Evolutionary conservation across 2,888 invertebrate genomes (phyloP).

Genomic region (Pogonocherus hispidulus): DNA sequence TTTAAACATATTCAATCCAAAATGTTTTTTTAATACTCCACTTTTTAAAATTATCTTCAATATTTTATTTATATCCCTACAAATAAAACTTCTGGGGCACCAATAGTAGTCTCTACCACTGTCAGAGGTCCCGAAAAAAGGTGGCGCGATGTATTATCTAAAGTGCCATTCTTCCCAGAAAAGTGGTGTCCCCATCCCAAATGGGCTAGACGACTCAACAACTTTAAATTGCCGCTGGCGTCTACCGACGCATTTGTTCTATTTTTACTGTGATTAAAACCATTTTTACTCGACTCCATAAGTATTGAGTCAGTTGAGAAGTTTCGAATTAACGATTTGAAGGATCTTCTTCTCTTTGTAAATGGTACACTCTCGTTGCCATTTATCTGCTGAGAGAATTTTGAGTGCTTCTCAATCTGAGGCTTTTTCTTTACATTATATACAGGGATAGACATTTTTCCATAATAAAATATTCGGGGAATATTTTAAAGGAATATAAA

Average conservation of each 20-base stretch:
- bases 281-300: background rate
- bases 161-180: constrained; percentile 21
- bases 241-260: constrained; percentile 37
- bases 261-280: constrained; percentile 39
- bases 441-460: too few relatives aligned
- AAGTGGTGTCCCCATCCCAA: constrained; percentile 1
- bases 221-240: constrained; percentile 42
- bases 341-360: too few relatives aligned
- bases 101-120: background rate
- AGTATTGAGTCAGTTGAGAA: background rate
- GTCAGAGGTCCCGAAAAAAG: background rate
- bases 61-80: too few relatives aligned
- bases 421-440: too few relatives aligned
- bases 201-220: constrained; percentile 41
- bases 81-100: background rate
- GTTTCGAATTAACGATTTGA: constrained; percentile 2
- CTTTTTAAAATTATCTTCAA: too few relatives aligned
- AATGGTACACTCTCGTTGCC: too few relatives aligned
- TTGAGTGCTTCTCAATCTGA: too few relatives aligned
- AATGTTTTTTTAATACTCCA: too few relatives aligned
- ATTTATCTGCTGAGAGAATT: too few relatives aligned
- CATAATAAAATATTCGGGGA: too few relatives aligned
- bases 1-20: too few relatives aligned
- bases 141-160: constrained; percentile 2
- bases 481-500: too few relatives aligned